These are phyloP conservation scores for Shargacucullia verbasci DNA, from an alignment of 2,888 invertebrate genomes.

Conservation along the genomic window DNA sequence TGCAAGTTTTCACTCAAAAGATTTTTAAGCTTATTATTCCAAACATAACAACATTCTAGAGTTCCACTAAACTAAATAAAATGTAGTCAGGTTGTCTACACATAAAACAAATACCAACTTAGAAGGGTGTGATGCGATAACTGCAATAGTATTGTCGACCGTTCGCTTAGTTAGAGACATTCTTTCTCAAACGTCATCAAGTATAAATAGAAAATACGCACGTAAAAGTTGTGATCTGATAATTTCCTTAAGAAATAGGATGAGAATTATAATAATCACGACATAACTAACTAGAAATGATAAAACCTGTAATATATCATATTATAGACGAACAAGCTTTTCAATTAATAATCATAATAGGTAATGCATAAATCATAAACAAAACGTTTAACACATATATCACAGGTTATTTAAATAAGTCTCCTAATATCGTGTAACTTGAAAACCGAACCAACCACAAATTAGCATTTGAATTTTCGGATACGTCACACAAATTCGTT, in stretches of 20 bases:
- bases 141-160: slow-evolving; percentile 22
- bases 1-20: slow-evolving; percentile 1
- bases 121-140: slow-evolving; percentile 33
- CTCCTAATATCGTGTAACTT: slow-evolving; percentile 18
- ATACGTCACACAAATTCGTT: slow-evolving; percentile 49
- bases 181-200: slow-evolving; percentile 28
- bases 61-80: slow-evolving; percentile 45
- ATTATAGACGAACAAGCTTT: slow-evolving; percentile 4
- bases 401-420: slow-evolving; percentile 21
- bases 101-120: slow-evolving; percentile 29
- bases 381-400: slow-evolving; percentile 8
- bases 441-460: slow-evolving; percentile 40
- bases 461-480: slow-evolving; percentile 45
- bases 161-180: slow-evolving; percentile 24
- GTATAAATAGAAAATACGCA: slow-evolving; percentile 26
- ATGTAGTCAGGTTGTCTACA: slow-evolving; percentile 34
- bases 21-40: slow-evolving; percentile 30
- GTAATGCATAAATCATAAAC: slow-evolving; percentile 15
- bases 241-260: slow-evolving; percentile 22
- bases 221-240: slow-evolving; percentile 14
- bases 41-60: slow-evolving; percentile 34
- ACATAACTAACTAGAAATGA: background rate
- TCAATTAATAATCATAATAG: background rate
- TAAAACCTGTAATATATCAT: slow-evolving; percentile 1
- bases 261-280: slow-evolving; percentile 1